These are phyloP conservation scores for Larimichthys polyactis DNA, from an alignment of 2,113 vertebrate genomes.

Conservation along the genomic window DNA sequence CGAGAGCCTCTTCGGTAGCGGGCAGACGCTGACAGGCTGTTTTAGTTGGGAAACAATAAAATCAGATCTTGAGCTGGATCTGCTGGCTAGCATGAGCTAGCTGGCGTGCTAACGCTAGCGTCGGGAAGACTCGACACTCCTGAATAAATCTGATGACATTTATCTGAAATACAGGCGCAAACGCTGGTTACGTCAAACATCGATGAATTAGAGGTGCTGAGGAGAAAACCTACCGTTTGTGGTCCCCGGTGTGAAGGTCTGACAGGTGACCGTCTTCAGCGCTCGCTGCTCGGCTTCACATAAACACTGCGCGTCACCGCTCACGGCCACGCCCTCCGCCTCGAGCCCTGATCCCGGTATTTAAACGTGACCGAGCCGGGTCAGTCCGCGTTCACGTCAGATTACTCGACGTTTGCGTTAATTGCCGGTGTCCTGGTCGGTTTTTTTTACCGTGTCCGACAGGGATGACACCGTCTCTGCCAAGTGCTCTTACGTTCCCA, in stretches of 20 bases:
- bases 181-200: rapidly evolving
- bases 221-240: slow-evolving; percentile 57
- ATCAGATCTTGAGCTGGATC: neutral
- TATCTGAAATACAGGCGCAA: neutral
- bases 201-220: neutral
- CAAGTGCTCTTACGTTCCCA: slow-evolving; percentile 20
- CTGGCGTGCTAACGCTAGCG: slow-evolving; percentile 55
- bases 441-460: neutral
- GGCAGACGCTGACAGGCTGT: neutral
- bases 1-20: neutral
- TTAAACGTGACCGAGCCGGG: neutral
- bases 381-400: neutral
- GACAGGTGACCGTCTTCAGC: slow-evolving; percentile 12
- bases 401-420: rapidly evolving
- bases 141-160: slow-evolving; percentile 33
- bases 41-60: neutral
- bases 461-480: neutral
- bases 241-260: slow-evolving; percentile 48
- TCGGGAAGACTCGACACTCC: slow-evolving; percentile 17
- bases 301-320: slow-evolving; percentile 77
- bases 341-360: neutral
- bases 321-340: slow-evolving; percentile 51
- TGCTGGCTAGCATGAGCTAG: slow-evolving; percentile 37
- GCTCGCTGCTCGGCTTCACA: slow-evolving; percentile 49
- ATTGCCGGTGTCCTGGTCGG: too few species aligned